phyloP scores from a whole-genome alignment of 2,797 vertebrate species.

The Miichthys miiuy region DNA sequence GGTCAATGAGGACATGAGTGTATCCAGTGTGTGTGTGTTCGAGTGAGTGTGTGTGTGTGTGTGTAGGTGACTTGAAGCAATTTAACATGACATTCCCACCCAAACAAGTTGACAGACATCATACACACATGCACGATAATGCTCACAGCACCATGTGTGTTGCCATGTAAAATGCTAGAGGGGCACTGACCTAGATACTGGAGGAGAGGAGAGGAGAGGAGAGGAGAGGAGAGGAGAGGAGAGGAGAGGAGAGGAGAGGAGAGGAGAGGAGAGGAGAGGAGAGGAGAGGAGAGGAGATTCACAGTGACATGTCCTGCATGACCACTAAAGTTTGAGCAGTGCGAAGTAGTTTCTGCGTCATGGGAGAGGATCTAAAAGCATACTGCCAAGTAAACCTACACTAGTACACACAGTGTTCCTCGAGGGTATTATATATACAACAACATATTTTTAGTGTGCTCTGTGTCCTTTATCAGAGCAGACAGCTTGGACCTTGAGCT shows the following conservation, averaged over 20 bases:
- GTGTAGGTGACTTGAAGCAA: slow-evolving; percentile 53
- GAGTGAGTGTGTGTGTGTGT: slow-evolving; percentile 12
- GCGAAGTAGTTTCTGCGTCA: slow-evolving; percentile 40
- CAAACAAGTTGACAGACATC: slow-evolving; percentile 75
- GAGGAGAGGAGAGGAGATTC: slow-evolving; percentile 26
- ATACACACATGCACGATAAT: slow-evolving; percentile 47
- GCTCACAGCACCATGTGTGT: slow-evolving; percentile 64
- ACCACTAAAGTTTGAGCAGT: slow-evolving; percentile 47
- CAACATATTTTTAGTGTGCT: slow-evolving; percentile 35
- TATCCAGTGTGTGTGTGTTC: slow-evolving; percentile 8
- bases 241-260: slow-evolving; percentile 15
- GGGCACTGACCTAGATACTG: slow-evolving; percentile 75
- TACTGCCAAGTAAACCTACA: slow-evolving; percentile 27
- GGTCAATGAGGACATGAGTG: slow-evolving; percentile 35
- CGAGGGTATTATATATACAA: slow-evolving; percentile 24
- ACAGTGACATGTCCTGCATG: slow-evolving; percentile 31
- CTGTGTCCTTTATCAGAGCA: slow-evolving; percentile 37
- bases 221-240: slow-evolving; percentile 25
- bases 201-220: slow-evolving; percentile 13
- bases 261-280: slow-evolving; percentile 18
- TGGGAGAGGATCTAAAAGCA: slow-evolving; percentile 35
- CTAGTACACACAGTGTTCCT: background rate
- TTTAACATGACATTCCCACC: slow-evolving; percentile 59
- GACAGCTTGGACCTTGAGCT: slow-evolving; percentile 42
- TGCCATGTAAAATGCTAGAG: slow-evolving; percentile 61